phyloP scores from a whole-genome alignment of 2,888 invertebrate genomes.

The Acleris emargana region DNA sequence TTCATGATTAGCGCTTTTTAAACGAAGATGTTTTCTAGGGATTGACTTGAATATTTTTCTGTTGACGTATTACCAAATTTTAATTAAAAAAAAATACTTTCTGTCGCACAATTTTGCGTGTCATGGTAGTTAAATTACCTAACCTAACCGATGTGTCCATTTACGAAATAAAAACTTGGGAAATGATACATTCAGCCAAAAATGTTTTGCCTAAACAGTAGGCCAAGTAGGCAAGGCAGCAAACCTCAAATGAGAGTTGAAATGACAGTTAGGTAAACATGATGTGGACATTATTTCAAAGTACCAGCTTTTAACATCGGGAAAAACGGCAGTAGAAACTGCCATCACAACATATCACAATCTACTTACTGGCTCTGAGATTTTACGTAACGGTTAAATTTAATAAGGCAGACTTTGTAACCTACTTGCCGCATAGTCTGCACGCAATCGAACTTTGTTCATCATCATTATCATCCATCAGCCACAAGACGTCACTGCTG shows the following conservation, averaged over 20 bases:
- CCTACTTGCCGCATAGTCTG: background rate
- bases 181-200: too few relatives aligned
- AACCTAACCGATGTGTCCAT: too few relatives aligned
- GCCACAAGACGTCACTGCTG: too few relatives aligned
- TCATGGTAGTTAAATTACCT: too few relatives aligned
- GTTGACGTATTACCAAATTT: too few relatives aligned
- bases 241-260: background rate
- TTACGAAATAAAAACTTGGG: too few relatives aligned
- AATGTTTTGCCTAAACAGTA: too few relatives aligned
- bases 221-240: too few relatives aligned
- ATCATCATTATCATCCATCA: too few relatives aligned
- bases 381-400: slow-evolving; percentile 30
- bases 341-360: slow-evolving; percentile 32
- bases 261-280: slow-evolving; percentile 6
- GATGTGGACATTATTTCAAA: background rate
- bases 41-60: too few relatives aligned
- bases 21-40: background rate
- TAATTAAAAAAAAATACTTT: too few relatives aligned
- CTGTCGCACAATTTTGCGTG: too few relatives aligned
- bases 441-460: slow-evolving; percentile 32
- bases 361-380: slow-evolving; percentile 25
- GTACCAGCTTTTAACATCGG: slow-evolving; percentile 4
- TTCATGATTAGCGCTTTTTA: background rate
- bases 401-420: slow-evolving; percentile 32
- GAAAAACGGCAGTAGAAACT: slow-evolving; percentile 6